A percentile compares a stretch with the other conserved stretches of the same genome.
Evolutionary conservation across 2,888 invertebrate genomes (phyloP).

Genomic region (Habrosyne pyritoides): DNA sequence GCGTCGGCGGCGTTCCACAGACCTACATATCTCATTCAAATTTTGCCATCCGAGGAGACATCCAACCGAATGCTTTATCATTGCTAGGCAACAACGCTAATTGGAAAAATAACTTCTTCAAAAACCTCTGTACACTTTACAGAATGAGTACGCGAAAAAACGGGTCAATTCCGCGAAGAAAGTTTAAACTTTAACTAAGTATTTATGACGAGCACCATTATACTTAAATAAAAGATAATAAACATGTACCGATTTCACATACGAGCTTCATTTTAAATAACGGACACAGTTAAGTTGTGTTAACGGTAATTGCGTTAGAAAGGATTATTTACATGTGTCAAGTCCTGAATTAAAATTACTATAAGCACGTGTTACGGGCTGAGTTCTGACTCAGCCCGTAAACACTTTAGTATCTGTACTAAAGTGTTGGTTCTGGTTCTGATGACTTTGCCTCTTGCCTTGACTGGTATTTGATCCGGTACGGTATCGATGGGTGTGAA

Average conservation of each 20-base stretch:
- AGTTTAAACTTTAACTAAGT: background rate
- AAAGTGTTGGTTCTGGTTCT: background rate
- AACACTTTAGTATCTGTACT: too few species aligned
- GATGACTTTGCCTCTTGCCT: conserved; percentile 14
- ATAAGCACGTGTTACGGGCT: conserved; percentile 25
- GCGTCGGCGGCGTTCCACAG: conserved; percentile 43
- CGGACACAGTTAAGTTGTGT: conserved; percentile 23
- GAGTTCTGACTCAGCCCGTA: too few species aligned
- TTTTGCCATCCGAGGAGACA: conserved; percentile 44
- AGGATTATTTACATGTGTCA: conserved; percentile 19
- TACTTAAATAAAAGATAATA: conserved; percentile 16
- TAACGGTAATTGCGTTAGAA: conserved; percentile 28
- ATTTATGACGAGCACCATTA: conserved; percentile 4
- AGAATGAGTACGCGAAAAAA: conserved; percentile 15
- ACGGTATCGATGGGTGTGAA: conserved; percentile 17
- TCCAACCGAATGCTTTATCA: conserved; percentile 45
- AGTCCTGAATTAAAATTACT: conserved; percentile 24
- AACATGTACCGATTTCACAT: conserved; percentile 17
- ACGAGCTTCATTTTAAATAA: conserved; percentile 28
- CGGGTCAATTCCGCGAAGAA: conserved; percentile 1
- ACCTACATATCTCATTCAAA: conserved; percentile 59
- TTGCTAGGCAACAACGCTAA: conserved; percentile 47
- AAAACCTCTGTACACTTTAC: conserved; percentile 19
- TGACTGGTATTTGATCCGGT: conserved; percentile 16
- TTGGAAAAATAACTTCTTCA: conserved; percentile 41